Evolutionary conservation across 2,113 vertebrate genomes (phyloP), one percentile per base, ranked within the genome.

Genomic region (Cyphomyrus plagiostoma): DNA sequence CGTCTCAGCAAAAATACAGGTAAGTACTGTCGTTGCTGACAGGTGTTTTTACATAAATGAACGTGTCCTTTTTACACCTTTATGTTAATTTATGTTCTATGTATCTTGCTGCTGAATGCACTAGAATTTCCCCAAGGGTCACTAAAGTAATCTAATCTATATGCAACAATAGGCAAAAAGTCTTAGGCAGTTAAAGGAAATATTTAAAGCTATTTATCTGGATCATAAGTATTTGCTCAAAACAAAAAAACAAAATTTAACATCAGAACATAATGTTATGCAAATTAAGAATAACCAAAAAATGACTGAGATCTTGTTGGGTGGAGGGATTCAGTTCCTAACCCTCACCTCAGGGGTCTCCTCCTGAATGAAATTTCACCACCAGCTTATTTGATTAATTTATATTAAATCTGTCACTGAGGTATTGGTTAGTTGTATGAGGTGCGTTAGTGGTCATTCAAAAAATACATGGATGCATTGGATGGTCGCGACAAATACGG

Each of bases 1-100:
- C 6, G 1, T 56, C 80, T 50, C 86, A 3, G 70, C 15, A 0
- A 85, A 82, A 39, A 19, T 70, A 2, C 90, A 94, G 90, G 95
- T 94, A 83, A 88, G 86, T 6, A 2, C 39, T 49, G 21, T 0
- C 2, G 11, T 21, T 21, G 48, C 13, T 53, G 26, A 21, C 50
- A 48, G n/a, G 74, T 15, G 15, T 80, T 35, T 80, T 17, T 35
- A 80, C 35, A 39, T 80, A 3, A 80, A 42, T 19, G 4, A 30
- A 6, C 17, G 4, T 19, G 74, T 77, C 30, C 3, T 11, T 66
- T 66, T 66, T 26, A 3, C 3, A 0, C 4, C 2, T 45, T 45
- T 10, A 66, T 66, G 9, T 66, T 66, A 11, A 26, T 66, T n/a
- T 11, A 10, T 66, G n/a, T n/a, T 66, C n/a, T 66, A 4, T 26